phyloP scores from a whole-genome alignment of 2,888 invertebrate species.

The Trachelus tabidus region DNA sequence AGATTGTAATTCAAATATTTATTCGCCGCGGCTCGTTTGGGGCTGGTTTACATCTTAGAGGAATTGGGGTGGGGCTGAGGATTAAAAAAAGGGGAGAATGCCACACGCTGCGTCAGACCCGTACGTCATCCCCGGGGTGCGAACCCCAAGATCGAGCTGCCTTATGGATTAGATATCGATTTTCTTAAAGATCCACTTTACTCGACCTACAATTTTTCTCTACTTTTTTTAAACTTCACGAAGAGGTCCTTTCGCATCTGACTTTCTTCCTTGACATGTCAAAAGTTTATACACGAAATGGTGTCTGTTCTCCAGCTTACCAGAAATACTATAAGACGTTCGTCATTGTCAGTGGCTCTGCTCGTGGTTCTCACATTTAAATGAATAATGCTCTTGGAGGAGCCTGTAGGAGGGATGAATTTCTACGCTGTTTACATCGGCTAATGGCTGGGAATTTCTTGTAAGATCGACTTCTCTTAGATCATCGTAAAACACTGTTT shows the following conservation, averaged over 20 bases:
- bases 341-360: neutral
- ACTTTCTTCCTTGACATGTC: neutral
- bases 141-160: constrained; percentile 22
- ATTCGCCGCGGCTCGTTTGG: constrained; percentile 50
- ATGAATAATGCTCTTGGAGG: neutral
- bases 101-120: constrained; percentile 58
- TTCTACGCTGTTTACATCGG: neutral
- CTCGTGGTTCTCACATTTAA: neutral
- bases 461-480: neutral
- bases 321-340: neutral
- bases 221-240: neutral
- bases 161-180: neutral
- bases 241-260: neutral
- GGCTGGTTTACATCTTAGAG: constrained; percentile 25
- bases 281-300: neutral
- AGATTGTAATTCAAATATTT: constrained; percentile 61
- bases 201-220: neutral
- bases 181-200: neutral
- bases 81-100: constrained; percentile 28
- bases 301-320: neutral
- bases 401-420: neutral
- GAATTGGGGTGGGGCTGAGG: constrained; percentile 11
- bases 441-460: constrained; percentile 1
- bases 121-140: constrained; percentile 57
- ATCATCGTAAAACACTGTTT: neutral